Conservation (phyloP, 2,888 invertebrate genomes). For the Amiota minor region DNA sequence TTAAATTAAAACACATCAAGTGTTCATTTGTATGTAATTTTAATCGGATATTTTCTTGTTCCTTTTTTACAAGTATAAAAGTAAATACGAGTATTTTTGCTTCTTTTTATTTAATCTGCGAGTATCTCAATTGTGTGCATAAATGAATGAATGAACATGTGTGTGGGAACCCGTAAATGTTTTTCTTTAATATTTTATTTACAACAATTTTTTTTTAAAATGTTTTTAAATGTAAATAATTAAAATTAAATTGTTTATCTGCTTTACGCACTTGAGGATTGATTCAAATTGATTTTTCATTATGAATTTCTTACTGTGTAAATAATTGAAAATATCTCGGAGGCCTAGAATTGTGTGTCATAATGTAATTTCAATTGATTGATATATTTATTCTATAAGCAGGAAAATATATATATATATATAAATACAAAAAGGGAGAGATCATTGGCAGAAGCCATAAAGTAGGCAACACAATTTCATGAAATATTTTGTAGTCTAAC, state of each 20-base stretch:
- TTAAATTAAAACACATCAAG: conserved; percentile 20
- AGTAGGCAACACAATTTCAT: no score
- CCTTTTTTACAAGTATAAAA: background rate
- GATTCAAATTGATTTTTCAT: background rate
- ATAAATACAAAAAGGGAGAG: no score
- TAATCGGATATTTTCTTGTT: conserved; percentile 2
- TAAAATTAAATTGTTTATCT: conserved; percentile 30
- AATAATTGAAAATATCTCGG: no score
- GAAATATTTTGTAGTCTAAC: no score
- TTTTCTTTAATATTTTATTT: background rate
- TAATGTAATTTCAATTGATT: background rate
- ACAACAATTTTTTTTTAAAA: background rate
- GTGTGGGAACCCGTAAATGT: background rate
- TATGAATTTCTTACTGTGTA: background rate
- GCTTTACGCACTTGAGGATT: conserved; percentile 13
- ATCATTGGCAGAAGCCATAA: no score
- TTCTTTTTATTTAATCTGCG: no score
- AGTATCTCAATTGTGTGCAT: background rate
- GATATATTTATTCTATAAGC: background rate
- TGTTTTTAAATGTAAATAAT: conserved; percentile 9
- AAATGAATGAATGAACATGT: background rate
- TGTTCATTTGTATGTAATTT: conserved; percentile 14
- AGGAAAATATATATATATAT: no score
- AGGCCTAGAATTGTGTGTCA: background rate
- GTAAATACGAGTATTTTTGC: background rate